phyloP scores from a whole-genome alignment of 2,888 invertebrate species.

The Pachydiplax longipennis region DNA sequence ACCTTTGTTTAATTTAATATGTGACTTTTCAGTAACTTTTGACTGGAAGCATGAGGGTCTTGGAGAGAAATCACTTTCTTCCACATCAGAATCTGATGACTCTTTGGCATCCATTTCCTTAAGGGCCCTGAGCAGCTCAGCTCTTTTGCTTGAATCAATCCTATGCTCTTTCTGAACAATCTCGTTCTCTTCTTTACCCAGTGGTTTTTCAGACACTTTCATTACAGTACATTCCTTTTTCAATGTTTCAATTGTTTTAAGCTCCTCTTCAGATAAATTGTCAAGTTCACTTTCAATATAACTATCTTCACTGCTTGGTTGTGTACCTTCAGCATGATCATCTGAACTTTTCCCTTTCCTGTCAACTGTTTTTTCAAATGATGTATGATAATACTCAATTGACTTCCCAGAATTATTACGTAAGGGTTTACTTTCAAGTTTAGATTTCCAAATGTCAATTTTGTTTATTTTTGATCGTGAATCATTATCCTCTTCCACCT shows the following conservation, averaged over 20 bases:
- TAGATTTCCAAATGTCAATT: too few relatives aligned
- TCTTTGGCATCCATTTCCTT: neutral
- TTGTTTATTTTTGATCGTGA: too few relatives aligned
- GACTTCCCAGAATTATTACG: neutral
- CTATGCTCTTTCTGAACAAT: neutral
- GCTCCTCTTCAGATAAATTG: neutral
- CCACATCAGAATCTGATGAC: neutral
- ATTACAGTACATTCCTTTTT: neutral
- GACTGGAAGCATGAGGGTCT: neutral
- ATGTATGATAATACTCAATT: neutral
- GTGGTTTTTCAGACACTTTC: neutral
- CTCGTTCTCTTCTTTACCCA: neutral
- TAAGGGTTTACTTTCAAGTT: too few relatives aligned
- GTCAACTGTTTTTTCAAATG: neutral
- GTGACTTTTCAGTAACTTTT: neutral
- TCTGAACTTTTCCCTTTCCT: neutral
- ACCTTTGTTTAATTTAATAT: neutral
- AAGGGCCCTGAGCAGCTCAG: neutral
- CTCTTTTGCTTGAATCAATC: slow-evolving; percentile 3
- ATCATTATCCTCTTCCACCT: neutral
- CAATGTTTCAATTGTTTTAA: neutral
- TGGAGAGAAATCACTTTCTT: neutral
- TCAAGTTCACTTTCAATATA: neutral
- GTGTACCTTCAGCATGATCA: neutral
- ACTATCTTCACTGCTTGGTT: neutral